Evolutionary conservation across 2,113 vertebrate genomes (phyloP), one percentile per base, ranked within the genome.

Genomic region (Dipodomys spectabilis): DNA sequence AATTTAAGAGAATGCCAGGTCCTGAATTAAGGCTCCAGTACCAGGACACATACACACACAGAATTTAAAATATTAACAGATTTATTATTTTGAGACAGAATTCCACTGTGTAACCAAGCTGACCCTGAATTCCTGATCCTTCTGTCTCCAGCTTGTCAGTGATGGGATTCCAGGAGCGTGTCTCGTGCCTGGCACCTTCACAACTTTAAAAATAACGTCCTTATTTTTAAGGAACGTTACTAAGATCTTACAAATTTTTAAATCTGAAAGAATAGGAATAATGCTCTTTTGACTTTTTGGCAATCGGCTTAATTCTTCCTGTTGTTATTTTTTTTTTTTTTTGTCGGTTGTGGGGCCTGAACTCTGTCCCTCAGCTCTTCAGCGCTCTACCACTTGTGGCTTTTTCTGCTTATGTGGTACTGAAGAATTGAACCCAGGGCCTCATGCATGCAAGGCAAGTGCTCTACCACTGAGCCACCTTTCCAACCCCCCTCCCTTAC

Each of bases 221-320:
- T 72, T 9, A 9, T 49, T 49, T 49, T 49, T 49, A 49, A 49
- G 12, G 49, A 12, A 49, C 2, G 49, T 49, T 49, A 49, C 49
- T 12, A 49, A 49, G 49, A 49, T 49, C 49, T 16, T 57, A 57
- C 53, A 16, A 18, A 57, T 57, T 57, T 57, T 16, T 57, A 57
- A 57, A 13, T 57, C 53, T 90, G 67, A 96, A 82, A n/a, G 89
- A 35, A 80, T 4, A 90, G 83, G 80, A 92, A 72, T 83, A 88
- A 74, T 79, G 67, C 12, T 68, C 71, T 39, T 75, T 49, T 49
- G 65, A 87, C 69, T 74, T 82, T 62, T 85, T 92, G 32, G 71
- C 71, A 82, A 65, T 74, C 35, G 86, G 49, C 39, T 84, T 93
- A 49, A 68, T 30, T 18, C n/a, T 10, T 25, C 62, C 44, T 16